A percentile compares a stretch with the other conserved stretches of the same genome.
These are phyloP conservation scores for Andrena dorsata DNA, from an alignment of 2,888 invertebrate species.

Conservation along the genomic window DNA sequence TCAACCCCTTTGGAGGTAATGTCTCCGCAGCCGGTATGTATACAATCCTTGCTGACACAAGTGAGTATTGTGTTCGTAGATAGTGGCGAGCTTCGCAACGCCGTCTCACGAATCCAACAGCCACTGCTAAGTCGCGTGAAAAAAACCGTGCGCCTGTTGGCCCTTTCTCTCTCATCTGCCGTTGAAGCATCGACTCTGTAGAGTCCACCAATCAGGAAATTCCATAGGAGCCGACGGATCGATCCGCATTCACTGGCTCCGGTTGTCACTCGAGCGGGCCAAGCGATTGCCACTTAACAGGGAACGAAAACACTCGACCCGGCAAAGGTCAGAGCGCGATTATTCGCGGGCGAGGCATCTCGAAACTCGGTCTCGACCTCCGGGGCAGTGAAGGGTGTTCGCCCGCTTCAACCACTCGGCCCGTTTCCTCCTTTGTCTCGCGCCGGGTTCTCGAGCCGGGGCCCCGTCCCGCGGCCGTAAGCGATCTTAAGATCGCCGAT, in stretches of 20 bases:
- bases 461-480: conserved; percentile 48
- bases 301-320: conserved; percentile 42
- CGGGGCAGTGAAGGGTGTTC: conserved; percentile 51
- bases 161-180: too few species aligned
- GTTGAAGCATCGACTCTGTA: too few species aligned
- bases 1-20: too few species aligned
- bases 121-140: too few species aligned
- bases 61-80: too few species aligned
- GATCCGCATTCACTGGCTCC: not conserved
- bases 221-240: not conserved
- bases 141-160: too few species aligned
- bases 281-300: not conserved
- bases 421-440: conserved; percentile 48
- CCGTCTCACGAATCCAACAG: too few species aligned
- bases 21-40: too few species aligned
- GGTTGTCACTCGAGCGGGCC: conserved; percentile 5
- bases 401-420: conserved; percentile 13
- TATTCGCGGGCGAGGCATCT: conserved; percentile 60
- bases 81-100: too few species aligned
- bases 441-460: conserved; percentile 27
- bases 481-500: conserved; percentile 60
- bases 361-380: conserved; percentile 56
- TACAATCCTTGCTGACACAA: too few species aligned
- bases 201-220: not conserved
- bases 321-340: conserved; percentile 63